Evolutionary conservation across 2,113 vertebrate genomes (phyloP), one percentile per base, ranked within the genome.

Genomic region (Pelmatolapia mariae): DNA sequence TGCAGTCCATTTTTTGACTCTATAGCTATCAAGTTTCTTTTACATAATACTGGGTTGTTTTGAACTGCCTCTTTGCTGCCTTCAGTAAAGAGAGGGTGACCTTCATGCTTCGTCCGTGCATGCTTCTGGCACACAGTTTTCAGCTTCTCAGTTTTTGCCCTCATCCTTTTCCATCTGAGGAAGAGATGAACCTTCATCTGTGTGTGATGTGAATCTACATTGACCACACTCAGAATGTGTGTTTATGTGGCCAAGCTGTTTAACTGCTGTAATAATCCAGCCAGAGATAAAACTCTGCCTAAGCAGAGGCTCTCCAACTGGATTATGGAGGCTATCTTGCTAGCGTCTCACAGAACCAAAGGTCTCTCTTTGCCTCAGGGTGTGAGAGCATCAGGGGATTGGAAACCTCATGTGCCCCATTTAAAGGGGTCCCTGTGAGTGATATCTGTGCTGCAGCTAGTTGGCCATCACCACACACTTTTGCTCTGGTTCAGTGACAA

Each of bases 1-100:
- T 68, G 0, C 11, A 13, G 63, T 40, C 19, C 0, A 40, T 68
- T 0, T 68, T 68, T 1, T 45, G 38, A 45, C 38, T 43, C 22
- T 18, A 26, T 0, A 45, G 22, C 13, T 0, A 71, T 26, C 22
- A 73, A 10, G 8, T 73, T 1, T 73, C 22, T 73, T 73, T 73
- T 16, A 26, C 22, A 45, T 18, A 26, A 26, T 2, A 26, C 66
- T 45, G 38, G 8, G 8, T 24, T 71, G 13, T 15, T 71, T 15
- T 1, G 0, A 24, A 4, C 66, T 2, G 38, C 59, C 6, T 0
- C 18, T 63, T 63, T n/a, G 18, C 59, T 45, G 38, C 13, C 66
- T 45, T 26, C 22, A 26, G 13, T 24, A 26, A 73, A 73, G 38
- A 71, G n/a, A 73, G 0, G 38, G 8, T 16, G 66, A 45, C 38